Evolutionary conservation across 2,888 invertebrate genomes (phyloP).

Genomic region (Plebejus anna): DNA sequence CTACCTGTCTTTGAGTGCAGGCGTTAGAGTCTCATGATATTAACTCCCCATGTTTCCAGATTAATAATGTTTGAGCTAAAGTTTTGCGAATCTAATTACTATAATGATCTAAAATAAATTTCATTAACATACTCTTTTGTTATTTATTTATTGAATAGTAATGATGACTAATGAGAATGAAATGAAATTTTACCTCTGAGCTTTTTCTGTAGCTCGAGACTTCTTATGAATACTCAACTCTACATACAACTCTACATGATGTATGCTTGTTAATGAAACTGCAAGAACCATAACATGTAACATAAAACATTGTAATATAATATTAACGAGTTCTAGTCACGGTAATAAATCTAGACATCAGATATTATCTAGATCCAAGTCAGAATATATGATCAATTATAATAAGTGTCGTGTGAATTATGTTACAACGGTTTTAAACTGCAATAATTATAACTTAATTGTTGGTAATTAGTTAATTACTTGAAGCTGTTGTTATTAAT

Average conservation of each 20-base stretch:
- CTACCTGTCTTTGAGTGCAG: too few species aligned
- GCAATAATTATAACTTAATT: neutral
- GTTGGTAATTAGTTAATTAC: neutral
- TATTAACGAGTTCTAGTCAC: slow-evolving; percentile 1
- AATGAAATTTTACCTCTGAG: too few species aligned
- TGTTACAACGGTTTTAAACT: slow-evolving; percentile 5
- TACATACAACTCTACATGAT: neutral
- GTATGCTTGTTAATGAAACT: neutral
- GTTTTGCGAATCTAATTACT: too few species aligned
- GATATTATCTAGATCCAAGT: slow-evolving; percentile 11
- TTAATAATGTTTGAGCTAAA: too few species aligned
- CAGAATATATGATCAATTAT: neutral
- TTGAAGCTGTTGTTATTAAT: neutral
- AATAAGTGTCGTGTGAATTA: slow-evolving; percentile 19
- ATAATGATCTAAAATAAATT: too few species aligned
- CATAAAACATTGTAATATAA: slow-evolving; percentile 6
- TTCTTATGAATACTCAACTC: too few species aligned
- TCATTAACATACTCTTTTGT: too few species aligned
- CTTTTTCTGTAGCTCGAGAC: too few species aligned
- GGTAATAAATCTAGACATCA: slow-evolving; percentile 13
- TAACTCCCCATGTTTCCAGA: too few species aligned
- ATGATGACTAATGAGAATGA: too few species aligned
- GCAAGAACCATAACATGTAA: neutral
- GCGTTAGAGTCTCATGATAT: too few species aligned
- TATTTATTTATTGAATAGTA: too few species aligned